These are phyloP conservation scores for Philonicus albiceps DNA, from an alignment of 2,888 invertebrate species.

Conservation along the genomic window DNA sequence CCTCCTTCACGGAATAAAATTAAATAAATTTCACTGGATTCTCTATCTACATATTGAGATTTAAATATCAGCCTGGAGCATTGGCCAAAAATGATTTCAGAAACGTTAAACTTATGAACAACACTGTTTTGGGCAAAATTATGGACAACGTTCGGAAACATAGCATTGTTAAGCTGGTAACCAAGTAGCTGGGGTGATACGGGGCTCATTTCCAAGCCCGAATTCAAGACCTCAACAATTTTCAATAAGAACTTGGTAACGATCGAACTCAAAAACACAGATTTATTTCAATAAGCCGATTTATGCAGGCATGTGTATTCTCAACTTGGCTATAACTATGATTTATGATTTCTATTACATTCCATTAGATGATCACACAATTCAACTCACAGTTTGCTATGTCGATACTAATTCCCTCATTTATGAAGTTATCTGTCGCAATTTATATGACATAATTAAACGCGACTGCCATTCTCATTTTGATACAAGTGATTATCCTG, in stretches of 20 bases:
- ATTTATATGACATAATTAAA: too few relatives aligned
- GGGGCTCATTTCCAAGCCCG: constrained; percentile 37
- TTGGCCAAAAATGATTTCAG: background rate
- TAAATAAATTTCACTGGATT: constrained; percentile 52
- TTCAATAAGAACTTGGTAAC: constrained; percentile 21
- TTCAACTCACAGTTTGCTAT: too few relatives aligned
- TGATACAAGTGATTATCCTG: too few relatives aligned
- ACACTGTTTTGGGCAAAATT: constrained; percentile 42
- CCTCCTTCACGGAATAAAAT: constrained; percentile 52
- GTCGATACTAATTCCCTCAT: too few relatives aligned
- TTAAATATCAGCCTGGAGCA: background rate
- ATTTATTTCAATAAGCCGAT: constrained; percentile 46
- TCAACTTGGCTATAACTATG: constrained; percentile 17
- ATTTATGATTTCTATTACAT: background rate
- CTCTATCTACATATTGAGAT: background rate
- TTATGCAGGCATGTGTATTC: constrained; percentile 25
- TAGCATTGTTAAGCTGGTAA: constrained; percentile 46
- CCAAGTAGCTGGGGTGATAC: constrained; percentile 37
- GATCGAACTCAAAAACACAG: constrained; percentile 24
- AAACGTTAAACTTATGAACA: background rate
- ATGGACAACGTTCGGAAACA: constrained; percentile 50
- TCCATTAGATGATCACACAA: too few relatives aligned
- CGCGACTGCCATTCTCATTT: too few relatives aligned
- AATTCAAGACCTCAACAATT: constrained; percentile 32
- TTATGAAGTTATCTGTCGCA: too few relatives aligned